Evolutionary conservation across 2,113 vertebrate species (phyloP), one percentile per base, ranked within the genome.

Genomic region (Semnornis frantzii): DNA sequence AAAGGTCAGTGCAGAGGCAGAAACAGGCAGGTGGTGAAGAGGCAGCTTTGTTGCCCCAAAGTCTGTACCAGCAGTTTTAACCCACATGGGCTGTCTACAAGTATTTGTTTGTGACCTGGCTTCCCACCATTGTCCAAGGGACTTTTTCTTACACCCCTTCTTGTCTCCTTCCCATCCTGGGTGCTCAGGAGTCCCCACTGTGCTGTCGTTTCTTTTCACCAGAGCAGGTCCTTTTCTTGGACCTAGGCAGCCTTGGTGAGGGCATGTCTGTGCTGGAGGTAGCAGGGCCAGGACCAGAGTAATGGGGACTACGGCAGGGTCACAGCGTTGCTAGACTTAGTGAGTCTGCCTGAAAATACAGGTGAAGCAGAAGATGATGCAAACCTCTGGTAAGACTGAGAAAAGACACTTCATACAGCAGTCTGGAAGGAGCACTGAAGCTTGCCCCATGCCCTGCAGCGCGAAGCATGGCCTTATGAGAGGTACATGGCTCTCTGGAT

Each of bases 211-310:
- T 31, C 27, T 20, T 33, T 59, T 57, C 13, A 12, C 6, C 46
- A 55, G 52, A 70, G 17, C 5, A 7, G 30, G 57, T 44, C 24
- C 9, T 30, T 77, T 68, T 66, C 24, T 42, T 33, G 16, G 52
- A 31, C 8, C 23, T 42, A 30, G 52, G 27, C 60, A 86, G 54
- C 34, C 46, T 48, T 52, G 16, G 30, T 15, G 8, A 27, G 39
- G 27, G 2, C 42, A 50, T 1, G 0, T 12, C 20, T 31, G 2
- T 1, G 4, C 2, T 68, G 62, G 23, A 81, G 65, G 12, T 24
- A 69, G 8, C 73, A 21, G 10, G 13, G 25, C 14, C 54, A 87
- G 30, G 57, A 18, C 8, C 0, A 1, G 30, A 20, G 11, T 33
- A 20, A 42, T 2, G 24, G 62, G 73, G 12, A 34, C 12, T 7